phyloP scores from a whole-genome alignment of 2,888 invertebrate genomes.

The Ormyrus pomaceus region DNA sequence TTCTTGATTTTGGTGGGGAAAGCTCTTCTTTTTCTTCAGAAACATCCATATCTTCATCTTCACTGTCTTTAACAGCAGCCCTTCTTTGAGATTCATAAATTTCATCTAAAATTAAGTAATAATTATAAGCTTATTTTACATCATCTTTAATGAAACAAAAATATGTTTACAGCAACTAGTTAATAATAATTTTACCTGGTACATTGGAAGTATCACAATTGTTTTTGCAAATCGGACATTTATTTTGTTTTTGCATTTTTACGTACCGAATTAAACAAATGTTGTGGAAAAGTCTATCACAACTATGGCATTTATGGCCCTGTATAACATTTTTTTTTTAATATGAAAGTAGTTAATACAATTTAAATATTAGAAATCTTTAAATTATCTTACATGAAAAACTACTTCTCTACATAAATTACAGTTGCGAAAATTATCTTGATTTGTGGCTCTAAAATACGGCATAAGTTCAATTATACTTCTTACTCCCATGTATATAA shows the following conservation, averaged over 20 bases:
- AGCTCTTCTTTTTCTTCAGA: constrained; percentile 3
- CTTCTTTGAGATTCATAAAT: background rate
- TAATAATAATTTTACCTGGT: constrained; percentile 33
- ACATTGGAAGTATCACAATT: constrained; percentile 13
- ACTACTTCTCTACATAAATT: constrained; percentile 67
- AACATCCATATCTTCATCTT: constrained; percentile 41
- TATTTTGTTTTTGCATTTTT: constrained; percentile 39
- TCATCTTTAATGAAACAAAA: too few species aligned
- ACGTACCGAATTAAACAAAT: constrained; percentile 50
- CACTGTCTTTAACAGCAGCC: background rate
- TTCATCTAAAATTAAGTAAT: constrained; percentile 1
- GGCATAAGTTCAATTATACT: constrained; percentile 69
- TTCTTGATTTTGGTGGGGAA: background rate
- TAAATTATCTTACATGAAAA: constrained; percentile 66
- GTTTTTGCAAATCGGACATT: constrained; percentile 47
- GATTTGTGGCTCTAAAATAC: constrained; percentile 68
- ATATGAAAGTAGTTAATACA: background rate
- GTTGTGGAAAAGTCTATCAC: constrained; percentile 51
- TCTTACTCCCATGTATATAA: constrained; percentile 69
- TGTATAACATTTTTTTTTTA: constrained; percentile 39
- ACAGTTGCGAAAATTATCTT: constrained; percentile 64
- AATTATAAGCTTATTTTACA: background rate
- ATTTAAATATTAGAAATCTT: background rate
- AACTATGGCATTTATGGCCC: constrained; percentile 62
- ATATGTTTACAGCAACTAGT: background rate